A percentile compares a stretch with the other conserved stretches of the same genome.
These are phyloP conservation scores for Paralvinella palmiformis DNA, from an alignment of 1,140 invertebrate species.

Conservation along the genomic window DNA sequence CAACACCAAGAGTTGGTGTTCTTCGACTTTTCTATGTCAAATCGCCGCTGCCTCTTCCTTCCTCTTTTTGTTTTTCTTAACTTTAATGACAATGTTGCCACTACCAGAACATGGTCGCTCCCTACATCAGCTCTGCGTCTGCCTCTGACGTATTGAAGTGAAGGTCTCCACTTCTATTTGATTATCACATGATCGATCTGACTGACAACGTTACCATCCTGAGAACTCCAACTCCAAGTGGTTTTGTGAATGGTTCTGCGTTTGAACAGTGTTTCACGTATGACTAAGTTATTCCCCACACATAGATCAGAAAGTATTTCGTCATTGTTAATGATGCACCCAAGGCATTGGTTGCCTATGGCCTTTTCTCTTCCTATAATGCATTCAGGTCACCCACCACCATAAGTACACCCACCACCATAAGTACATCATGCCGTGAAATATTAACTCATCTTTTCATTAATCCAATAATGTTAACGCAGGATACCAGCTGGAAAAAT, in stretches of 20 bases:
- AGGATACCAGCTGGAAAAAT: too few relatives aligned
- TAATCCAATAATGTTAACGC: too few relatives aligned
- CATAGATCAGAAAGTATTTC: neutral
- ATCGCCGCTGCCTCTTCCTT: neutral
- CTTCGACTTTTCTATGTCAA: slow-evolving; percentile 2
- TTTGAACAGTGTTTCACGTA: neutral
- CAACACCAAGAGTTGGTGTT: too few relatives aligned
- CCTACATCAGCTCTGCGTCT: slow-evolving; percentile 1
- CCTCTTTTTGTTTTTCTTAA: neutral
- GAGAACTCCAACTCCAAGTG: neutral
- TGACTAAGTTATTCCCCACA: slow-evolving; percentile 2
- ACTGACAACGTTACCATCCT: neutral
- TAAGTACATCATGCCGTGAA: neutral
- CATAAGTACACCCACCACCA: slow-evolving; percentile 6
- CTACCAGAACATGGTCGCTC: neutral
- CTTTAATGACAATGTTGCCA: slow-evolving; percentile 2
- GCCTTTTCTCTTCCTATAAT: neutral
- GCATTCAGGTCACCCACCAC: slow-evolving; percentile 2
- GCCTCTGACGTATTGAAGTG: neutral
- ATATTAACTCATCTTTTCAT: too few relatives aligned
- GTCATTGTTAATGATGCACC: neutral
- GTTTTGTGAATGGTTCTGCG: slow-evolving; percentile 1
- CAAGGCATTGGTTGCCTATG: too few relatives aligned
- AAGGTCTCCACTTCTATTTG: slow-evolving; percentile 2
- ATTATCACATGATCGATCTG: slow-evolving; percentile 1